Evolutionary conservation across 2,113 vertebrate species (phyloP), one percentile per base, ranked within the genome.

Genomic region (Lycaon pictus): DNA sequence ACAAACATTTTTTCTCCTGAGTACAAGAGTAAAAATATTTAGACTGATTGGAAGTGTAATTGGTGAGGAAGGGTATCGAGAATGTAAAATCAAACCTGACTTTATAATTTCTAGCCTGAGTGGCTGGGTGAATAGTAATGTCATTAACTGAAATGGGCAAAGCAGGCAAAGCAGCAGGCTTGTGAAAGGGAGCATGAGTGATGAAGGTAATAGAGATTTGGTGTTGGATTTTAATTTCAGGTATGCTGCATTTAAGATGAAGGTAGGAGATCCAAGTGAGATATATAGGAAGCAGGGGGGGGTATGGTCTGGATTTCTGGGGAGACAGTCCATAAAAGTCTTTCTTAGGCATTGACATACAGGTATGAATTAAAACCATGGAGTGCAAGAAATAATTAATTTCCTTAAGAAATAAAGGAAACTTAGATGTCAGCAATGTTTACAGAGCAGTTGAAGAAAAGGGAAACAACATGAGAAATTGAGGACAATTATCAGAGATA

Each of bases 81-180:
- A 80, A 79, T 63, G 3, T 87, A 29, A 90, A 86, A 85, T 96
- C 43, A 94, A 56, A 83, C 16, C 11, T 87, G 80, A 90, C 67
- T 94, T 76, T 62, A 65, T 87, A 60, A 90, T 87, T 87, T 87
- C 67, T 71, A 92, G 56, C 77, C 22, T 65, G 69, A 53, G 55
- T 65, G 35, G 4, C 53, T 93, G 29, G n/a, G 11, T 76, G 53
- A 93, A 37, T 62, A 71, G 63, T 69, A 27, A 67, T 74, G 27
- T 23, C 37, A 17, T 74, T 81, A 77, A 58, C 19, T 51, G 7
- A 84, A 74, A 80, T 3, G 48, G 86, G 20, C 43, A 77, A 82
- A 51, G 29, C 6, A 67, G 32, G 7, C 43, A 72, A 62, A 91
- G 5, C 25, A 72, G 20, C 37, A 35, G 4, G 16, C 3, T 91